phyloP scores from a whole-genome alignment of 1,140 invertebrate genomes.

The Calliphora vicina region DNA sequence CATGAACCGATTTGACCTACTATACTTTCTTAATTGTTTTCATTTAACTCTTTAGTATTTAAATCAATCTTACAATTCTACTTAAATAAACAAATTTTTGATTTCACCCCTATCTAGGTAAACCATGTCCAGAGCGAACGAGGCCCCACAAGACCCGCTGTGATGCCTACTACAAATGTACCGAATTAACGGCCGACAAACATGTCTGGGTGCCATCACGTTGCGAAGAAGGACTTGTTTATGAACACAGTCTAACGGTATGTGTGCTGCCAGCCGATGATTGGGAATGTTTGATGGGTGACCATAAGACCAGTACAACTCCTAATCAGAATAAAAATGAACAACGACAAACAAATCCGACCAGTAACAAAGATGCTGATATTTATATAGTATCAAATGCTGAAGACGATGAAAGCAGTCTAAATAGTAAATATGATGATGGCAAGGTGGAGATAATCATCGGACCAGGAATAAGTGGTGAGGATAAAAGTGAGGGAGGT shows the following conservation, averaged over 20 bases:
- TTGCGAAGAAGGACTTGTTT: constrained; percentile 65
- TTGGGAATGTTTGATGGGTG: constrained; percentile 57
- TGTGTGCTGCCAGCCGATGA: constrained; percentile 65
- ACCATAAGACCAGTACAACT: background rate
- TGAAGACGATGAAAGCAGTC: constrained; percentile 39
- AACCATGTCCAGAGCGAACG: constrained; percentile 64
- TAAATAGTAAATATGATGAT: background rate
- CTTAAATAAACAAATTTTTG: background rate
- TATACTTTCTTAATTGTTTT: too few species aligned
- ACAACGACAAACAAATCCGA: background rate
- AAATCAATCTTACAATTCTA: too few species aligned
- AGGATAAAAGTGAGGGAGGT: background rate
- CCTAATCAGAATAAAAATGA: background rate
- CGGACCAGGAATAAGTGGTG: background rate
- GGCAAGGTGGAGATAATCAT: constrained; percentile 21
- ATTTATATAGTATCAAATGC: constrained; percentile 51
- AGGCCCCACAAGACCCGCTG: constrained; percentile 65
- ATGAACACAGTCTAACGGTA: constrained; percentile 63
- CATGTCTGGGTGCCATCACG: constrained; percentile 66
- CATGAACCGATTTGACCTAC: too few species aligned
- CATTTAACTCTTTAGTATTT: too few species aligned
- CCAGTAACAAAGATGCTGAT: constrained; percentile 42
- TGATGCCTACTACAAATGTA: constrained; percentile 66
- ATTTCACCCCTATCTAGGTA: constrained; percentile 48
- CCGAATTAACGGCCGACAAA: constrained; percentile 62